Evolutionary conservation across 1,140 invertebrate genomes (phyloP), one percentile per base, ranked within the genome.

Genomic region (Aphis craccivora): DNA sequence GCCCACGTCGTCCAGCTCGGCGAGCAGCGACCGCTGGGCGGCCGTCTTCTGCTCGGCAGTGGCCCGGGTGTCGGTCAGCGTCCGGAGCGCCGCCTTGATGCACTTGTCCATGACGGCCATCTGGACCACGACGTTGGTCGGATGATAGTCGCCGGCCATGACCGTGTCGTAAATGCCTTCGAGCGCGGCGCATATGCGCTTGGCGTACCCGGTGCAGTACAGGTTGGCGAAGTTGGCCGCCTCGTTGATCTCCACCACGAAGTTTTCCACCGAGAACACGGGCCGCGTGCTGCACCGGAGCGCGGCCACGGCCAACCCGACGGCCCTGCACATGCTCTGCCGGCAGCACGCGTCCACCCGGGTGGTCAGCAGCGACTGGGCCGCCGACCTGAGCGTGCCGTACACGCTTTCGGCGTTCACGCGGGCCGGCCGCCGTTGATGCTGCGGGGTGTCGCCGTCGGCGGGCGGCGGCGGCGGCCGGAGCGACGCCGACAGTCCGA

Each of bases 211-310:
- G 35, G 91, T 53, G 91, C 91, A 93, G 81, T 93, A 93, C 67
- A 93, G 81, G 91, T 93, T 93, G 48, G 91, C 91, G 25, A 93
- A 93, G 81, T 93, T 55, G 48, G 91, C 91, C n/a, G 91, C 91
- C n/a, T 83, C 76, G 48, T 93, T 93, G 76, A 93, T 93, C 35
- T 93, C 91, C 23, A 84, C 81, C 48, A 93, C 23, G 35, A 93
- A 93, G 37, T 93, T 93, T 20, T 93, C 91, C 76, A 93, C 91
- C 23, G 91, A 86, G 35, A 93, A 93, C 81, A 93, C 91, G 35
- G 91, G 91, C 37, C 91, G 76, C 14, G 91, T 93, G 91, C 18
- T 86, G 43, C 48, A 35, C n/a, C 81, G 91, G 22, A 93, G 91
- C 35, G 91, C 91, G 35, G 14, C 48, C 91, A 84, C 91, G 76